A percentile compares a stretch with the other conserved stretches of the same genome.
Conservation (phyloP, 2,113 vertebrate species). For the Acanthochromis polyacanthus region DNA sequence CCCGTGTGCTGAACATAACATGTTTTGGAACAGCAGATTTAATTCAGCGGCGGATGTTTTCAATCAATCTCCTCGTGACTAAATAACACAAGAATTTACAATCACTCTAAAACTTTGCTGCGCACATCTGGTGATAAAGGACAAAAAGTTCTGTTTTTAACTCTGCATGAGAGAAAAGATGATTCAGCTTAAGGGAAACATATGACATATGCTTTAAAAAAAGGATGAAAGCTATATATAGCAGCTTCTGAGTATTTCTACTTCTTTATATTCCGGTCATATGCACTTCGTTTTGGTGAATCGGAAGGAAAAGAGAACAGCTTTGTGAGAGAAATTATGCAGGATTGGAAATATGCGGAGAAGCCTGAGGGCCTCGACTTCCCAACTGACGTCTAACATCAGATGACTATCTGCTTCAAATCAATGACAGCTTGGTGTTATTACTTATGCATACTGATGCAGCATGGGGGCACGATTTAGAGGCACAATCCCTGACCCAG, state of each 20-base stretch:
- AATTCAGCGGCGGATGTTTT: conserved; percentile 9
- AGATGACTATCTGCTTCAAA: background rate
- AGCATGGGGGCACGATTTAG: conserved; percentile 5
- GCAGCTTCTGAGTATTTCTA: background rate
- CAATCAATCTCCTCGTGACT: too few relatives aligned
- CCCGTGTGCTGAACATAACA: conserved; percentile 11
- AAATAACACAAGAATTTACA: background rate
- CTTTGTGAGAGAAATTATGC: background rate
- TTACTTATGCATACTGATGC: conserved; percentile 10
- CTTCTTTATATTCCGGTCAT: background rate
- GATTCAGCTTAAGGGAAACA: background rate
- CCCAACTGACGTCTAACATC: background rate
- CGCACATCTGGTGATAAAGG: background rate
- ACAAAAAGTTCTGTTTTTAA: background rate
- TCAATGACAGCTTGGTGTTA: background rate
- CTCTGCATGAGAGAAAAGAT: background rate
- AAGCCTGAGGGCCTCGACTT: background rate
- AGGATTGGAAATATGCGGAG: background rate
- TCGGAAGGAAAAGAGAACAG: background rate
- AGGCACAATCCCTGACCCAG: conserved; percentile 53
- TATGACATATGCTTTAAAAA: background rate
- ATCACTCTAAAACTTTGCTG: background rate
- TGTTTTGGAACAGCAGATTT: conserved; percentile 32
- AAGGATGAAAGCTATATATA: background rate
- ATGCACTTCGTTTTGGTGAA: background rate